These are phyloP conservation scores for Hyposoter dolosus DNA, from an alignment of 2,888 invertebrate genomes.

Conservation along the genomic window DNA sequence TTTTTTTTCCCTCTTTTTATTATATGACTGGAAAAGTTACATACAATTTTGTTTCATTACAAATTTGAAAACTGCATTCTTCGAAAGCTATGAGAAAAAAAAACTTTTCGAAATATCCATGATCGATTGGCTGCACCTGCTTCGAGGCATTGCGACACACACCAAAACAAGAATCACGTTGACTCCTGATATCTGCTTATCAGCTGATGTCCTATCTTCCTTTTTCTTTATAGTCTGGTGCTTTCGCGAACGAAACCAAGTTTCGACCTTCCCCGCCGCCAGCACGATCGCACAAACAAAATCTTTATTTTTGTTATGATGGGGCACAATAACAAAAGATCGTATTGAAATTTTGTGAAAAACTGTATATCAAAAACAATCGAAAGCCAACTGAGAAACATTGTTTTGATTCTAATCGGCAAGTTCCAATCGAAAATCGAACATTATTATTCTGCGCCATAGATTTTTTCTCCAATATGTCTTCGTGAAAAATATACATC, in stretches of 20 bases:
- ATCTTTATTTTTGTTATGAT: neutral
- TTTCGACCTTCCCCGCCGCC: neutral
- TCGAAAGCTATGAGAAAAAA: neutral
- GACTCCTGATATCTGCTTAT: neutral
- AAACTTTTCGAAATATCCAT: neutral
- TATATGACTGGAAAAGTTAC: neutral
- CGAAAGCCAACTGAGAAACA: neutral
- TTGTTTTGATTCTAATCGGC: neutral
- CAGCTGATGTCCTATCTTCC: neutral
- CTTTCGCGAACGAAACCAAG: neutral
- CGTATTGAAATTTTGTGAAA: neutral
- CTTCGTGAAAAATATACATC: neutral
- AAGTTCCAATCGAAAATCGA: neutral
- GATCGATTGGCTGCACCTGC: neutral
- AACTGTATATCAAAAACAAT: neutral
- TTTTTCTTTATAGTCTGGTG: neutral
- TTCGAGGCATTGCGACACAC: neutral
- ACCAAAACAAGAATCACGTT: neutral
- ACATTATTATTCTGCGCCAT: neutral
- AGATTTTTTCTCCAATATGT: neutral
- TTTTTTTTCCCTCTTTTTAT: neutral
- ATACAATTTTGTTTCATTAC: neutral
- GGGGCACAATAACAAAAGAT: neutral
- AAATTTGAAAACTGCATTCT: neutral
- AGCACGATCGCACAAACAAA: neutral